Percentiles rank a stretch among this genome's conserved stretches.
phyloP scores from a whole-genome alignment of 2,888 invertebrate genomes.

The Rhabditoides inermis region DNA sequence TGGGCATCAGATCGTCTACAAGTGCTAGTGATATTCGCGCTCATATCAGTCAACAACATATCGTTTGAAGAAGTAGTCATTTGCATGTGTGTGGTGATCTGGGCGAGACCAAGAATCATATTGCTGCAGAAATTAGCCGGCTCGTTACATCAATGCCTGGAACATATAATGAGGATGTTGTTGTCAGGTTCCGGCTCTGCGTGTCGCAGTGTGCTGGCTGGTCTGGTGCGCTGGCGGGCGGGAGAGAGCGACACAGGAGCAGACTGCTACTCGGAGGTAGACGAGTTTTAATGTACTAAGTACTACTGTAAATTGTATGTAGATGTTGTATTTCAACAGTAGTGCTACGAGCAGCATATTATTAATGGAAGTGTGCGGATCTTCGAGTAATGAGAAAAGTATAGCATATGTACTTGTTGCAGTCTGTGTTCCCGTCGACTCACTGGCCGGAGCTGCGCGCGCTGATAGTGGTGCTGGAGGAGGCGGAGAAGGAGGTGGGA shows the following conservation, averaged over 20 bases:
- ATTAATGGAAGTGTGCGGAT: background rate
- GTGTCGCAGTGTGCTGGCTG: conserved; percentile 84
- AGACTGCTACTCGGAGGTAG: conserved; percentile 59
- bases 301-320: background rate
- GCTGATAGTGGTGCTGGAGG: conserved; percentile 73
- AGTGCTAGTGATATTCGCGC: too few species aligned
- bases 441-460: conserved; percentile 87
- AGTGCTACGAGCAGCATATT: conserved; percentile 2
- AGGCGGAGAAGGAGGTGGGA: conserved; percentile 33
- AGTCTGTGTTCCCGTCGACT: background rate
- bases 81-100: background rate
- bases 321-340: background rate
- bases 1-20: too few species aligned
- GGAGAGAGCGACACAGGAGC: conserved; percentile 64
- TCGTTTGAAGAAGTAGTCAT: background rate
- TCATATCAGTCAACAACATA: conserved; percentile 11
- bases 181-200: conserved; percentile 77
- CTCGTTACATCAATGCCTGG: background rate
- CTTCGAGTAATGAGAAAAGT: background rate
- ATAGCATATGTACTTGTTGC: background rate
- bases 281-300: background rate
- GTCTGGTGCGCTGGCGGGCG: conserved; percentile 82
- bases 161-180: too few species aligned
- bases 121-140: background rate
- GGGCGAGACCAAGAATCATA: background rate